These are phyloP conservation scores for Lutraria rhynchaena DNA, from an alignment of 1,140 invertebrate species.

Conservation along the genomic window DNA sequence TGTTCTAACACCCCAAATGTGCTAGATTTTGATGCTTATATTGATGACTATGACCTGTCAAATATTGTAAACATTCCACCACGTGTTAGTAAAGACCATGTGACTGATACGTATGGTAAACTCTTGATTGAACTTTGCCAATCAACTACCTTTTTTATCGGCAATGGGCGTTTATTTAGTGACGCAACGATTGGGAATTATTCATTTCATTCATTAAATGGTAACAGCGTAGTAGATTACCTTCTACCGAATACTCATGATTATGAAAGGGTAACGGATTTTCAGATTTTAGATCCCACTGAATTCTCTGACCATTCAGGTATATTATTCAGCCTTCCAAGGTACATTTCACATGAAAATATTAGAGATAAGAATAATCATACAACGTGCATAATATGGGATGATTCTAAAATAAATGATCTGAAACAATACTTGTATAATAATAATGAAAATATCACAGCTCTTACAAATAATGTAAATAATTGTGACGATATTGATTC, in stretches of 20 bases:
- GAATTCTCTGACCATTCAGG: conserved; percentile 20
- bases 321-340: background rate
- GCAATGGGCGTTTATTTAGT: conserved; percentile 3
- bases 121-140: conserved; percentile 30
- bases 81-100: background rate
- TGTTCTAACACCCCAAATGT: conserved; percentile 6
- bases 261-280: background rate
- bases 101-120: conserved; percentile 21
- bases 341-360: background rate
- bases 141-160: conserved; percentile 17
- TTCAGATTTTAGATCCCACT: conserved; percentile 2
- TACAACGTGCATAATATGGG: conserved; percentile 4
- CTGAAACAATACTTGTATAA: background rate
- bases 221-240: conserved; percentile 1
- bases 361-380: background rate
- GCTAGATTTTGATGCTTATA: background rate
- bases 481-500: background rate
- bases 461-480: background rate
- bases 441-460: background rate
- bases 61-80: background rate
- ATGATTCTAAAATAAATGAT: background rate
- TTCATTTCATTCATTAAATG: conserved; percentile 21
- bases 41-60: conserved; percentile 20
- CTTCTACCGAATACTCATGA: conserved; percentile 14
- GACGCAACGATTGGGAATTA: background rate